Base-by-base conservation (phyloP, 1,140 invertebrate species). In the Zaprionus davidi region DNA sequence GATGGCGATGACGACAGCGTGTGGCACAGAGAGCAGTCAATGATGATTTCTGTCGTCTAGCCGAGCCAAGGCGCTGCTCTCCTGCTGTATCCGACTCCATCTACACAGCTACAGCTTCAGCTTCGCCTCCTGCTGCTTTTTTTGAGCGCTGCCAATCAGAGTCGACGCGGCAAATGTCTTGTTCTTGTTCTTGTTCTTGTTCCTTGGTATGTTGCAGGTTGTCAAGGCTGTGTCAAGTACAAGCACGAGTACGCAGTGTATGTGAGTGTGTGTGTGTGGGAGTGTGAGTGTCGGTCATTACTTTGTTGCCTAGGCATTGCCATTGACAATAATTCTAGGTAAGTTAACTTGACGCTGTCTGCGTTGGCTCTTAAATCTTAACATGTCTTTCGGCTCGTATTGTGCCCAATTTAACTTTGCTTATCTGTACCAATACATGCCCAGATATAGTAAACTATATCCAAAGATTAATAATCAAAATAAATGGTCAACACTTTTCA, bases 231-330 rank as follows among this genome's bases (percentile, higher is more conserved):
- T 70, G 56, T 78, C 78, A 69, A 88, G 78, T 78, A 85, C 76
- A 81, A 36, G 31, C 66, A 72, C 36, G n/a, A 46, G 49, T 53
- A 59, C 22, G 3, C 24, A 31, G 2, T 77, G 78, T 66, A 58
- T 72, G 65, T 71, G 64, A 44, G 46, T 66, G 55, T 56, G 28
- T 44, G 17, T 41, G 17, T 38, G 15, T 74, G 67, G 53, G 49
- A 60, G 49, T 71, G 60, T 73, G 64, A 79, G 69, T 78, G 26
- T 69, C 67, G 70, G 73, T 75, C 84, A 87, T 87, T 87, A 87
- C 84, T 78, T 88, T 84, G 84, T 87, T 84, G 84, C 81, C 83
- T 81, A 88, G 84, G 78, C 79, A 81, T 87, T 78, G 78, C 81
- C 66, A 86, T 75, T 86, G 80, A 88, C 83, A 83, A 88, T 83